Evolutionary conservation across 2,113 vertebrate species (phyloP), one percentile per base, ranked within the genome.

Genomic region (Cygnus buccinator): DNA sequence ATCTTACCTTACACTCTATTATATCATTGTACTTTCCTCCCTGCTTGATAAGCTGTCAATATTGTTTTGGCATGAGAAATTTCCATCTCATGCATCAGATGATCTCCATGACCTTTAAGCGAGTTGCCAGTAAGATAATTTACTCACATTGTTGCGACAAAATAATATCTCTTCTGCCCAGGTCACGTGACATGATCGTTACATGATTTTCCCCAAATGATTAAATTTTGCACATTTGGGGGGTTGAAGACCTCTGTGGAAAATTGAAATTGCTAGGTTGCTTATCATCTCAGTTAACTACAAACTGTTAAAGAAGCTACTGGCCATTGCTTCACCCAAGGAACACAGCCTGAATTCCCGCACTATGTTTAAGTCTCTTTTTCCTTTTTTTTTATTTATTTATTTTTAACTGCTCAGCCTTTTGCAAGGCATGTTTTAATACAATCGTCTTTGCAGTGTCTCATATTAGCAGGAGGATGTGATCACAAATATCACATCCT

Each of bases 61-160:
- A 97, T 97, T 97, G 97, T 94, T 74, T 66, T 94, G 96, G 86
- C 85, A 97, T 79, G 66, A 95, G 81, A 94, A 95, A 97, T 98
- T 98, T 98, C 97, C 98, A 97, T 97, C 94, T 95, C 97, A 96
- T 89, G 94, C 97, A 96, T 95, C 85, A 96, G 93, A 96, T 98
- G 97, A 97, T 97, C 98, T 95, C 97, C 48, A 75, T 97, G 98
- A 98, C 98, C 98, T 98, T 98, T 98, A 92, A 84, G 97, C 83
- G 3, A 97, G 97, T 96, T 97, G 96, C 96, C 93, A 79, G 93
- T 93, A 92, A 96, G 98, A 97, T 97, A 98, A 97, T 98, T 98
- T 97, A 97, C 97, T 97, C 94, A 91, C 74, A 88, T 94, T 95
- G 92, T 91, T 74, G 97, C 97, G 97, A 97, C 96, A 98, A 98